phyloP scores from a whole-genome alignment of 2,888 invertebrate species.

The Pandemis heparana region DNA sequence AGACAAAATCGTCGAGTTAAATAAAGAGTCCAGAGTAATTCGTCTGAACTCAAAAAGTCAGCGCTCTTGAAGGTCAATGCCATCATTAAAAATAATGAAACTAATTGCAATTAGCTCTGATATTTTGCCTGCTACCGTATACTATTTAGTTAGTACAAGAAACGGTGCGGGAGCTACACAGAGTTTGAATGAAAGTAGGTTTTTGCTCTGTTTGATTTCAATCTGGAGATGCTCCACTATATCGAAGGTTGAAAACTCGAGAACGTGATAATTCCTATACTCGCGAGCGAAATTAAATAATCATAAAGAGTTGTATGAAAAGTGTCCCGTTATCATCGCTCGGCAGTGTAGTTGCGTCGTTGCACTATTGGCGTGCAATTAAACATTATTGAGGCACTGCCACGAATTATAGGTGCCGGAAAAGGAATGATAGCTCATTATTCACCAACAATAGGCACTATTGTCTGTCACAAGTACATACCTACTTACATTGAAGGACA shows the following conservation, averaged over 20 bases:
- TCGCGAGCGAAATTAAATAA: no score
- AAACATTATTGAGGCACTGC: not conserved
- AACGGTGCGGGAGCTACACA: no score
- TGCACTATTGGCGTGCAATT: not conserved
- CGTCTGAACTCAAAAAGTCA: not conserved
- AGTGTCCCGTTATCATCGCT: no score
- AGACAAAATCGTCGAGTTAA: no score
- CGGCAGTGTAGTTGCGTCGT: not conserved
- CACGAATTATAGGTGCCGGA: not conserved
- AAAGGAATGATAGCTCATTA: not conserved
- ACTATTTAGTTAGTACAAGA: no score
- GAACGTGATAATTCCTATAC: no score
- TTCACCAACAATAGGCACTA: not conserved
- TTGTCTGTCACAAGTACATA: not conserved
- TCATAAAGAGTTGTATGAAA: no score
- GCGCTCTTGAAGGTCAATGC: not conserved
- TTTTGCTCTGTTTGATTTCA: no score
- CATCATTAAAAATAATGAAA: constrained; percentile 1
- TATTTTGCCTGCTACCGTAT: not conserved
- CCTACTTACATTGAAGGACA: not conserved
- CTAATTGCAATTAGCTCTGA: not conserved
- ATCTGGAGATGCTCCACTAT: no score
- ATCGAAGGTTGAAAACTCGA: no score
- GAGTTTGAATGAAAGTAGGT: no score
- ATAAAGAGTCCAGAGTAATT: not conserved